A percentile compares a stretch with the other conserved stretches of the same genome.
Evolutionary conservation across 2,113 vertebrate species (phyloP).

Genomic region (Nibea coibor): DNA sequence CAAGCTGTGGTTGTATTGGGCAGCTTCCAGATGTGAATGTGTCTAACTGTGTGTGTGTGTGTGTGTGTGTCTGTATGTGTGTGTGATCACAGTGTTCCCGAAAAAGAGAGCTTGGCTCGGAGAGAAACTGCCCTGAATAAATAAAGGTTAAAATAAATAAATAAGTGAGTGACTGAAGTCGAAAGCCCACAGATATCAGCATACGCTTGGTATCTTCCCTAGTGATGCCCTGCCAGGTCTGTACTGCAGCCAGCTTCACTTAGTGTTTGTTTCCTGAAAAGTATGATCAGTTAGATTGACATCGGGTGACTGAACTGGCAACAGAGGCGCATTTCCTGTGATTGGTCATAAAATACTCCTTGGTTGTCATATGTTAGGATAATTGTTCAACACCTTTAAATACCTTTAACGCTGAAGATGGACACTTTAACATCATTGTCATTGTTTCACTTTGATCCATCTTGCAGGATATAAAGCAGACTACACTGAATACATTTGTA

Average conservation of each 20-base stretch:
- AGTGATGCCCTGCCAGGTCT: constrained; percentile 9
- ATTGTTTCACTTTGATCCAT: not conserved
- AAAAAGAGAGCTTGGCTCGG: constrained; percentile 25
- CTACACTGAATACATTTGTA: not conserved
- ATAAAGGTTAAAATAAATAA: constrained; percentile 26
- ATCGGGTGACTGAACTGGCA: constrained; percentile 1
- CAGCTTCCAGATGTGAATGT: constrained; percentile 13
- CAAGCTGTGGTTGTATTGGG: constrained; percentile 22
- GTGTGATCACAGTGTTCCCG: not conserved
- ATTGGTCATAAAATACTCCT: not conserved
- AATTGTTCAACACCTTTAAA: not conserved
- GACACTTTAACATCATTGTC: not conserved
- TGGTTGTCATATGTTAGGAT: not conserved
- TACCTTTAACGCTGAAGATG: not conserved
- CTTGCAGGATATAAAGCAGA: not conserved
- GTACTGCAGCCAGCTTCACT: constrained; percentile 13
- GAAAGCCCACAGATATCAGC: constrained; percentile 15
- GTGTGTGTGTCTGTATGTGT: not conserved
- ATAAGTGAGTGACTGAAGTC: not conserved
- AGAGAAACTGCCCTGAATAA: constrained; percentile 14
- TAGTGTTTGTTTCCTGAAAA: constrained; percentile 10
- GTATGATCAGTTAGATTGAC: constrained; percentile 4
- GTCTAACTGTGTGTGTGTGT: not conserved
- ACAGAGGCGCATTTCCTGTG: not conserved
- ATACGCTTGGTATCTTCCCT: constrained; percentile 5